Percentiles rank a stretch among this genome's conserved stretches.
These are phyloP conservation scores for Sarotherodon lohbergeri DNA, from an alignment of 2,113 vertebrate species.

Conservation along the genomic window DNA sequence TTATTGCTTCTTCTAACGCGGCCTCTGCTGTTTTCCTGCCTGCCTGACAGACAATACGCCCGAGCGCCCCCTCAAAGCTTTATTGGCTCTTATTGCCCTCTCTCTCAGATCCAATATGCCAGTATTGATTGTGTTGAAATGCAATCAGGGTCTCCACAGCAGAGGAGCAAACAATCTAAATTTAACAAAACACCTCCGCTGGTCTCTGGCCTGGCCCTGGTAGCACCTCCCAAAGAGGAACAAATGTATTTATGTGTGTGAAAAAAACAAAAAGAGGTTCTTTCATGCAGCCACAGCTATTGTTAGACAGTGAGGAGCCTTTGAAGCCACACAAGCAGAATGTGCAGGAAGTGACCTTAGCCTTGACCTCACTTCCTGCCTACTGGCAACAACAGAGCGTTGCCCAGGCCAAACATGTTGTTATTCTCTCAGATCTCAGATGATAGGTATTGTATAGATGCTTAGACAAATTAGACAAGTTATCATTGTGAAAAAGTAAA, in stretches of 20 bases:
- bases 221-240: constrained; percentile 39
- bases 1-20: constrained; percentile 8
- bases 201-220: constrained; percentile 18
- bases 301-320: constrained; percentile 23
- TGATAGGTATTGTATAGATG: neutral
- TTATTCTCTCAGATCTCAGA: neutral
- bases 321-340: constrained; percentile 9
- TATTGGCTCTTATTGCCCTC: constrained; percentile 68
- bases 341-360: constrained; percentile 50
- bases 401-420: neutral
- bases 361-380: constrained; percentile 44
- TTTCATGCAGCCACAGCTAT: constrained; percentile 5
- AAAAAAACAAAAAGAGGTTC: neutral
- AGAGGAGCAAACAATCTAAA: constrained; percentile 64
- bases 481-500: neutral
- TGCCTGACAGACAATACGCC: constrained; percentile 34
- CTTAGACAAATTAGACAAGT: neutral
- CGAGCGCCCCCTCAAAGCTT: constrained; percentile 38
- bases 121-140: constrained; percentile 71
- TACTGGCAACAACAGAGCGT: neutral
- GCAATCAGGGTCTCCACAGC: constrained; percentile 61
- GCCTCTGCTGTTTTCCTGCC: constrained; percentile 6
- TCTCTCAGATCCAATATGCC: constrained; percentile 64
- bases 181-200: constrained; percentile 62
- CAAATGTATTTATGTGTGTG: constrained; percentile 31